These are phyloP conservation scores for Sesamia nonagrioides DNA, from an alignment of 1,140 invertebrate genomes.

Conservation along the genomic window DNA sequence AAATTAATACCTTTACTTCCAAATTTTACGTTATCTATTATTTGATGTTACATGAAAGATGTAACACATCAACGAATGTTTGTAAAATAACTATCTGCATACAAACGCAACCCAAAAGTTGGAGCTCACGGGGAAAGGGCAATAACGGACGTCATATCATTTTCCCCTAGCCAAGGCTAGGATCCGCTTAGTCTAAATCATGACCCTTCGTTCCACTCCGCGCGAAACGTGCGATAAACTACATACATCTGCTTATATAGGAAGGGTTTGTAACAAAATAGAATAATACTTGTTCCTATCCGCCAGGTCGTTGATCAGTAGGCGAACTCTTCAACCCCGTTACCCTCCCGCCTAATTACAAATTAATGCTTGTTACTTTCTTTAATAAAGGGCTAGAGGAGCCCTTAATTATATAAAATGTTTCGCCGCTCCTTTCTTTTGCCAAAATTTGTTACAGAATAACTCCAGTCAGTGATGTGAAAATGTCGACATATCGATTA, in stretches of 20 bases:
- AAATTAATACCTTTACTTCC: too few species aligned
- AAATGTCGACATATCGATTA: conserved; percentile 11
- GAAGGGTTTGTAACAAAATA: conserved; percentile 20
- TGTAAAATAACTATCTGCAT: background rate
- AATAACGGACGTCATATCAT: conserved; percentile 37
- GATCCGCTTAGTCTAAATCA: conserved; percentile 34
- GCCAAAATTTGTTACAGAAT: conserved; percentile 37
- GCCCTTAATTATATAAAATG: conserved; percentile 44
- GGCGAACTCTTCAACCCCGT: conserved; percentile 2
- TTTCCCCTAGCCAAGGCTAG: conserved; percentile 10
- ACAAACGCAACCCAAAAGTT: background rate
- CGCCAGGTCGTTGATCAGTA: background rate
- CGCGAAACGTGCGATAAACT: conserved; percentile 21
- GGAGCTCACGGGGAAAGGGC: background rate
- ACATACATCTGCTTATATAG: conserved; percentile 20
- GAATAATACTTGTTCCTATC: conserved; percentile 5
- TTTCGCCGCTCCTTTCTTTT: conserved; percentile 26
- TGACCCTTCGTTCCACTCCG: conserved; percentile 36
- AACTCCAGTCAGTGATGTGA: conserved; percentile 10
- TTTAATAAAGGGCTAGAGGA: conserved; percentile 27
- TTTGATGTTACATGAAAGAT: background rate
- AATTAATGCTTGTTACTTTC: conserved; percentile 47
- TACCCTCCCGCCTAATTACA: conserved; percentile 38
- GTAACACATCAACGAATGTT: background rate
- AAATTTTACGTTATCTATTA: too few species aligned